Percentiles rank a stretch among this genome's conserved stretches.
Conservation (phyloP, 2,888 invertebrate genomes). For the Unio delphinus region DNA sequence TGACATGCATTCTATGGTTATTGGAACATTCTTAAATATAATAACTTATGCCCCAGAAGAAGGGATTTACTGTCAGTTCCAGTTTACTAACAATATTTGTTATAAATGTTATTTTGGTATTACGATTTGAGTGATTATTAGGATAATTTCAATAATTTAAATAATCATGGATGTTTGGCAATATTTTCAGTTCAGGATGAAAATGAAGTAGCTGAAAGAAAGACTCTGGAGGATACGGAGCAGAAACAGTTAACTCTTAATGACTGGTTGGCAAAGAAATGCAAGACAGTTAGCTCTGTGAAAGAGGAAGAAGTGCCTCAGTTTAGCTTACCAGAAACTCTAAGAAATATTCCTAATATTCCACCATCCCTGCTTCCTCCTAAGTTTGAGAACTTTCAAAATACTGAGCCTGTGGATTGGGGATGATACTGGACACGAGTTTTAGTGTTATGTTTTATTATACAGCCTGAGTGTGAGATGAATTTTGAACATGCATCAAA, state of each 20-base stretch:
- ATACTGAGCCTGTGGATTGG: conserved; percentile 26
- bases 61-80: too few species aligned
- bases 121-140: too few species aligned
- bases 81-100: too few species aligned
- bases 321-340: conserved; percentile 21
- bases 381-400: conserved; percentile 21
- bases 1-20: too few species aligned
- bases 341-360: conserved; percentile 15
- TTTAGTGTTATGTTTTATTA: too few species aligned
- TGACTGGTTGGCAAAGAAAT: conserved; percentile 43
- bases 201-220: conserved; percentile 1
- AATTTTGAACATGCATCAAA: too few species aligned
- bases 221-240: not conserved
- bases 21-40: too few species aligned
- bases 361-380: conserved; percentile 43
- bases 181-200: conserved; percentile 3
- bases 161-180: not conserved
- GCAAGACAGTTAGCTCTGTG: conserved; percentile 19
- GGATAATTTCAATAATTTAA: too few species aligned
- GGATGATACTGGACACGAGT: conserved; percentile 9
- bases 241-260: conserved; percentile 27
- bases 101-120: too few species aligned
- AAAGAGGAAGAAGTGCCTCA: conserved; percentile 14
- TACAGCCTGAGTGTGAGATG: too few species aligned
- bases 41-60: too few species aligned